phyloP scores from a whole-genome alignment of 2,113 vertebrate species.

The Zosterops lateralis region DNA sequence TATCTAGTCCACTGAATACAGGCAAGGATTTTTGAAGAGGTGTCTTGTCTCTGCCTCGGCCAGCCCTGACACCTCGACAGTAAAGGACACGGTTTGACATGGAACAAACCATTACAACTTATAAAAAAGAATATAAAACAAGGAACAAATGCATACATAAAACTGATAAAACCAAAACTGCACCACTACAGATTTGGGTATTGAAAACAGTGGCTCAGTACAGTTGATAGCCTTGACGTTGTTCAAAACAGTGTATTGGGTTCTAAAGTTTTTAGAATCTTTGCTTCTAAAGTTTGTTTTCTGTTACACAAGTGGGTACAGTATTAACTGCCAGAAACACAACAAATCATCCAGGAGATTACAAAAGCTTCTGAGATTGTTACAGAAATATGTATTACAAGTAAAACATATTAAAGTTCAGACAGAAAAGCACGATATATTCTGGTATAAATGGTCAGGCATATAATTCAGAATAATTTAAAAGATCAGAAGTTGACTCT shows the following conservation, averaged over 20 bases:
- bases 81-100: too few species aligned
- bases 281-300: not conserved
- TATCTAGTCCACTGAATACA: not conserved
- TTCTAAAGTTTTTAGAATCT: not conserved
- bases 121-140: too few species aligned
- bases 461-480: not conserved
- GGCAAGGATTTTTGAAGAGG: not conserved
- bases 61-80: too few species aligned
- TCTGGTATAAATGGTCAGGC: not conserved
- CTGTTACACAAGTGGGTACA: not conserved
- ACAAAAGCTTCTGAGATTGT: not conserved
- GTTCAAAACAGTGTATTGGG: not conserved
- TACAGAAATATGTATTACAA: not conserved
- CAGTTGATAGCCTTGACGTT: not conserved
- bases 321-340: not conserved
- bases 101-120: too few species aligned
- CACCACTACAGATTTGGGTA: not conserved
- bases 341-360: not conserved
- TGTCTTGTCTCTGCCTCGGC: too few species aligned
- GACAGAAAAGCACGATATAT: not conserved
- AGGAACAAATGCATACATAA: too few species aligned
- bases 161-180: too few species aligned
- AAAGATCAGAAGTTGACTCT: not conserved
- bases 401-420: not conserved
- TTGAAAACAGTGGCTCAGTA: not conserved